A percentile compares a stretch with the other conserved stretches of the same genome.
Conservation (phyloP, 2,888 invertebrate genomes). For the Parasteatoda lunata region DNA sequence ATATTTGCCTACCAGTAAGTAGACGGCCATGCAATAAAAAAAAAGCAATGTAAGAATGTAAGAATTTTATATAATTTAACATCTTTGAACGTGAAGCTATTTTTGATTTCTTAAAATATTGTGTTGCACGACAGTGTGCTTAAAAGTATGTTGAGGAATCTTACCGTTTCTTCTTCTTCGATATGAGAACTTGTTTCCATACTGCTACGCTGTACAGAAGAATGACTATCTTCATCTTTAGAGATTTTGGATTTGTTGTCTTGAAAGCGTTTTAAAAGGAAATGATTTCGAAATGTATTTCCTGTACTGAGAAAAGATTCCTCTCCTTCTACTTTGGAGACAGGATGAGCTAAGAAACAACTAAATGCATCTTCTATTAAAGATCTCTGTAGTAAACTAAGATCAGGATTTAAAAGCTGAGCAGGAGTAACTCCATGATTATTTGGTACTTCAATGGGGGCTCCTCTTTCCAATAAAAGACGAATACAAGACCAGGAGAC, state of each 20-base stretch:
- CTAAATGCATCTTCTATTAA: slow-evolving; percentile 75
- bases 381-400: slow-evolving; percentile 77
- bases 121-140: no score
- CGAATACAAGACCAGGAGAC: slow-evolving; percentile 77
- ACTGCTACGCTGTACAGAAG: slow-evolving; percentile 46
- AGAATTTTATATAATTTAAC: no score
- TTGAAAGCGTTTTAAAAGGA: slow-evolving; percentile 56
- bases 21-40: no score
- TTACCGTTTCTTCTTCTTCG: slow-evolving; percentile 25
- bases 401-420: slow-evolving; percentile 77
- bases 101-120: no score
- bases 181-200: slow-evolving; percentile 49
- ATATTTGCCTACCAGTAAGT: no score
- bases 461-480: slow-evolving; percentile 77
- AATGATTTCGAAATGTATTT: slow-evolving; percentile 50
- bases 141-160: no score
- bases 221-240: slow-evolving; percentile 52
- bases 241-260: slow-evolving; percentile 51
- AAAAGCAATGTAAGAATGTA: no score
- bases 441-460: slow-evolving; percentile 76
- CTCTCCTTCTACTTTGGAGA: slow-evolving; percentile 39
- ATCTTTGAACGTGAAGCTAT: no score
- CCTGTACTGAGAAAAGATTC: slow-evolving; percentile 59
- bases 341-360: slow-evolving; percentile 54
- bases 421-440: slow-evolving; percentile 77